Base-by-base conservation (phyloP, 1,140 invertebrate species). In the Drosophila parabipectinata region DNA sequence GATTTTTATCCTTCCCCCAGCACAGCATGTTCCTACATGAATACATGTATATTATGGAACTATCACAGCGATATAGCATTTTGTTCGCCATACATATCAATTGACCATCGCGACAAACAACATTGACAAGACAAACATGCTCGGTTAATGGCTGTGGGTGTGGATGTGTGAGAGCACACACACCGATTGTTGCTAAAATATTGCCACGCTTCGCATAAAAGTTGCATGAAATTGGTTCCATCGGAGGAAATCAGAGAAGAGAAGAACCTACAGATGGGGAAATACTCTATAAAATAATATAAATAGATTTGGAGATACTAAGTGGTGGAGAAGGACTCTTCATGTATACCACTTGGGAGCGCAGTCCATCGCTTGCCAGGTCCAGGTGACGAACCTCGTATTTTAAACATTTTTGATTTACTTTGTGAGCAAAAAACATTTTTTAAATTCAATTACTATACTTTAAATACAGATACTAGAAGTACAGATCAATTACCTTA, bases 131-230 rank as follows among this genome's bases (percentile, higher is more conserved):
- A 59, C 76, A 60, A 56, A 37, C 63, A 62, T 50, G 54, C 52
- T 24, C 55, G 45, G 1, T 14, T 53, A 54, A 28, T 48, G 53
- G 30, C 58, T 37, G 28, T 47, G 39, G 7, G 15, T 24, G 52
- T 26, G 54, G 47, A 28, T 14, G 34, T 66, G 48, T 50, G 54
- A 30, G 47, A 48, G 24, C 48, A 44, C 59, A 21, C 37, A 55
- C 68, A 71, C 71, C 74, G 79, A 75, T 71, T 81, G 68, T 72
- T 88, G 67, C 69, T 83, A 54, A 83, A 79, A 83, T 77, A 67
- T 87, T 69, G 82, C 82, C 82, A 87, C 82, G 82, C 82, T 87
- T 78, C 84, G 59, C 60, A 61, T 41, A 74, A 73, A 73, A 81
- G 51, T 68, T 82, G 79, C 78, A 82, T 73, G 74, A 82, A 71